These are phyloP conservation scores for Drosophila maculinotata DNA, from an alignment of 2,888 invertebrate species.

Conservation along the genomic window DNA sequence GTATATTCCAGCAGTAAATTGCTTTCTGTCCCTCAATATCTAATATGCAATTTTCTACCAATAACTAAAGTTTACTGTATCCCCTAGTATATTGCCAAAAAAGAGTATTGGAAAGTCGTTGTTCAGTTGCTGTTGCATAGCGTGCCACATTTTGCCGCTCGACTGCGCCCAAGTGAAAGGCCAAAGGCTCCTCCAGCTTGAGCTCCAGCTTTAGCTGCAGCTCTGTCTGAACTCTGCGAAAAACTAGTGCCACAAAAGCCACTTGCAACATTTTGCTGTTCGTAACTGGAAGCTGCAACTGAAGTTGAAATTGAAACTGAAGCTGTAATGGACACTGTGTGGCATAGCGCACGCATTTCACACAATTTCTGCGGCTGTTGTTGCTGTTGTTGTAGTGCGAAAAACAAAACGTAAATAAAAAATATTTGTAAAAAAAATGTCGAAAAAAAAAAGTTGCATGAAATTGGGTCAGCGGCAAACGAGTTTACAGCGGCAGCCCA, in stretches of 20 bases:
- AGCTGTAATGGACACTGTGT: constrained; percentile 16
- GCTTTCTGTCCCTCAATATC: no score
- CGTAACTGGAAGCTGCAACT: constrained; percentile 13
- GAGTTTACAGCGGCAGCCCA: constrained; percentile 55
- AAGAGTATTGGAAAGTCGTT: constrained; percentile 5
- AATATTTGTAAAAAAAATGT: constrained; percentile 60
- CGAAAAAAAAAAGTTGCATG: constrained; percentile 65
- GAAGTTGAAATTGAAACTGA: constrained; percentile 12
- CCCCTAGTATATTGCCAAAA: no score
- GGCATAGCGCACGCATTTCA: constrained; percentile 44
- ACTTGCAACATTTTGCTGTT: constrained; percentile 24
- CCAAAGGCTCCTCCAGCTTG: constrained; percentile 40
- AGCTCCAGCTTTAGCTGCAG: neutral
- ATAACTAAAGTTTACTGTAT: no score
- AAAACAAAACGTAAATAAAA: constrained; percentile 45
- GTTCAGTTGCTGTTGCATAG: neutral
- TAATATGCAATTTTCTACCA: no score
- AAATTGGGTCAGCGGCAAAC: constrained; percentile 76
- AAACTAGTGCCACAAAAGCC: constrained; percentile 12
- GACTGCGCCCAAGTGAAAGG: constrained; percentile 63
- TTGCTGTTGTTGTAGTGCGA: constrained; percentile 38
- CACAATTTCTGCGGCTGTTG: constrained; percentile 8
- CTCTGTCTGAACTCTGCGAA: neutral
- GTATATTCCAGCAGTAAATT: no score
- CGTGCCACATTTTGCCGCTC: constrained; percentile 30